These are phyloP conservation scores for Oryzias celebensis DNA, from an alignment of 2,113 vertebrate genomes.

Conservation along the genomic window DNA sequence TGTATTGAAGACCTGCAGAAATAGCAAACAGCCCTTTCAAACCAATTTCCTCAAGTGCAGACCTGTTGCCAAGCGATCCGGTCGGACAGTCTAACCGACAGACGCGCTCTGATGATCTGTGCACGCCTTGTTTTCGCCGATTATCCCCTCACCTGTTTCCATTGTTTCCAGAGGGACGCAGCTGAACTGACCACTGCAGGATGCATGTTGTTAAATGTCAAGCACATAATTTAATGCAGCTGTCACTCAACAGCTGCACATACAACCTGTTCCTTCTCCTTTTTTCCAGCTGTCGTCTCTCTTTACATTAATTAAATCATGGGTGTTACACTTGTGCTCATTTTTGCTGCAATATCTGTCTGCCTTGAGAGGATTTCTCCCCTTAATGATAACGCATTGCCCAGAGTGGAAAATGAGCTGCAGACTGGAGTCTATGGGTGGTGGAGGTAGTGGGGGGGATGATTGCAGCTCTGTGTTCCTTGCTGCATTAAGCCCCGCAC, in stretches of 20 bases:
- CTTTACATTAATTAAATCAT: conserved; percentile 17
- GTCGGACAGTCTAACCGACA: conserved; percentile 24
- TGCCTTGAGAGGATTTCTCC: conserved; percentile 14
- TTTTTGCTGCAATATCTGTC: conserved; percentile 30
- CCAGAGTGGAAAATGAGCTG: conserved; percentile 6
- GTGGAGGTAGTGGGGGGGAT: conserved; percentile 11
- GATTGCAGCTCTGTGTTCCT: conserved; percentile 65
- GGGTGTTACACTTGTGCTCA: conserved; percentile 21
- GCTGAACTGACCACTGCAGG: conserved; percentile 10
- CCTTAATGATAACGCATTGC: conserved; percentile 8
- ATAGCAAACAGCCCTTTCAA: conserved; percentile 18
- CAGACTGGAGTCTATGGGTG: conserved; percentile 44
- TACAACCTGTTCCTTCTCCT: conserved; percentile 3
- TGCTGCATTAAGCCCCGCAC: conserved; percentile 62
- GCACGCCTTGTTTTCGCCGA: conserved; percentile 16
- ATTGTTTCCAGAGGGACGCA: conserved; percentile 4
- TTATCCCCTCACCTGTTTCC: conserved; percentile 9
- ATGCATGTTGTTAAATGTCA: conserved; percentile 46
- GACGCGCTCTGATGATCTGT: conserved; percentile 1
- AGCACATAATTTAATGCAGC: conserved; percentile 21
- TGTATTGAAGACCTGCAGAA: conserved; percentile 8
- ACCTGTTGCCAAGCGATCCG: conserved; percentile 4
- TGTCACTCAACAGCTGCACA: conserved; percentile 36
- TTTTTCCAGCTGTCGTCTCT: conserved; percentile 18
- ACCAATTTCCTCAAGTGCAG: conserved; percentile 5